phyloP scores from a whole-genome alignment of 2,888 invertebrate genomes.

The Hirtodrosophila histrioides region DNA sequence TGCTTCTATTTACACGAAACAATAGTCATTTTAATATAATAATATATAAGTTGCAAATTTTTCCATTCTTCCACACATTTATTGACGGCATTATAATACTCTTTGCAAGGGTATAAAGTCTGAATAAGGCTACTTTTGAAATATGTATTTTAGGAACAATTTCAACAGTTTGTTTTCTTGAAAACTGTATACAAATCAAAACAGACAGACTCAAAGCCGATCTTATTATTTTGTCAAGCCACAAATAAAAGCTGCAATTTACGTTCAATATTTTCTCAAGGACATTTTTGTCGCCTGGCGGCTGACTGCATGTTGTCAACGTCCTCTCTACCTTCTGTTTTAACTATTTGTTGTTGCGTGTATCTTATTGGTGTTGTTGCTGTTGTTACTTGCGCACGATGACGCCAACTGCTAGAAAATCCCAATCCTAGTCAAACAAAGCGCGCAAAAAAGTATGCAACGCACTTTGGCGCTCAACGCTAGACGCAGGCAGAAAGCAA shows the following conservation, averaged over 20 bases:
- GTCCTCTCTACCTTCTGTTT: conserved; percentile 33
- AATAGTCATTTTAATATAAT: too few species aligned
- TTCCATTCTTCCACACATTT: too few species aligned
- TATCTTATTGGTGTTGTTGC: conserved; percentile 24
- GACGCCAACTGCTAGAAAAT: conserved; percentile 69
- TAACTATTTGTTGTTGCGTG: conserved; percentile 36
- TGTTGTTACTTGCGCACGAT: conserved; percentile 52
- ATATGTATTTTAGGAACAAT: too few species aligned
- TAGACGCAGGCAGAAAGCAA: conserved; percentile 30
- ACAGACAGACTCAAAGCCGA: too few species aligned
- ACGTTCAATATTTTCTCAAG: conserved; percentile 6
- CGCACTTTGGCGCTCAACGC: conserved; percentile 72
- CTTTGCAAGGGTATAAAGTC: too few species aligned
- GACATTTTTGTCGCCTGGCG: conserved; percentile 71
- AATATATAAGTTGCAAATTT: too few species aligned
- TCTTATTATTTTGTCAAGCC: too few species aligned
- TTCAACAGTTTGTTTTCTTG: too few species aligned
- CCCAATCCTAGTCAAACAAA: conserved; percentile 75
- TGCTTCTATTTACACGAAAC: too few species aligned
- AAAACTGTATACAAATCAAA: too few species aligned
- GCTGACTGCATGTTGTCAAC: conserved; percentile 54
- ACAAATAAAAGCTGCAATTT: background rate
- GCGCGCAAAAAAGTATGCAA: conserved; percentile 74
- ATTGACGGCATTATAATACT: too few species aligned
- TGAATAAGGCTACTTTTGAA: too few species aligned